Evolutionary conservation across 2,797 vertebrate genomes (phyloP).

Genomic region (Acrocephalus scirpaceus): DNA sequence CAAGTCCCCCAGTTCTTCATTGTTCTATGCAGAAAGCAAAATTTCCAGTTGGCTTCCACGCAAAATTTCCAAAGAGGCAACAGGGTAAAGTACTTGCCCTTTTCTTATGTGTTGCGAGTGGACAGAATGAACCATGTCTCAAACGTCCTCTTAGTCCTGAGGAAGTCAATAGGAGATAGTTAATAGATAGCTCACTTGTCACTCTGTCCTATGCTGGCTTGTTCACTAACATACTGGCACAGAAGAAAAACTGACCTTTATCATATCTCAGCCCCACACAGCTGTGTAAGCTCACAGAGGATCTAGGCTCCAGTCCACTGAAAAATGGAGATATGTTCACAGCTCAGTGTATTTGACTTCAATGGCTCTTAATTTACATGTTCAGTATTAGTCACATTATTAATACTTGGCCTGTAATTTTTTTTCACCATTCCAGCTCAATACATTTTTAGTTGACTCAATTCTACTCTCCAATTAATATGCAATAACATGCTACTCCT

Average conservation of each 20-base stretch:
- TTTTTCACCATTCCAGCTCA: not conserved
- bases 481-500: not conserved
- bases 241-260: not conserved
- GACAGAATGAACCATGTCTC: not conserved
- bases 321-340: not conserved
- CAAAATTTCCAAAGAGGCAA: not conserved
- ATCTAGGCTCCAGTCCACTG: not conserved
- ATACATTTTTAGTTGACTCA: not conserved
- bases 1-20: not conserved
- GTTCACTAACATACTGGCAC: not conserved
- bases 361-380: not conserved
- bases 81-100: not conserved
- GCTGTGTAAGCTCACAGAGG: not conserved
- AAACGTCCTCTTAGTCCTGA: not conserved
- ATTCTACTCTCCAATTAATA: not conserved
- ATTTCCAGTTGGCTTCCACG: not conserved
- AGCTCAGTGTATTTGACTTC: not conserved
- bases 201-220: not conserved
- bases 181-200: not conserved
- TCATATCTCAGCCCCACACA: not conserved
- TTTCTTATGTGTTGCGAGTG: accelerated
- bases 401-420: not conserved
- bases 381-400: not conserved
- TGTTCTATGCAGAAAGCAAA: not conserved
- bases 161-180: not conserved